phyloP scores from a whole-genome alignment of 2,888 invertebrate species.

The Helicoverpa assulta region DNA sequence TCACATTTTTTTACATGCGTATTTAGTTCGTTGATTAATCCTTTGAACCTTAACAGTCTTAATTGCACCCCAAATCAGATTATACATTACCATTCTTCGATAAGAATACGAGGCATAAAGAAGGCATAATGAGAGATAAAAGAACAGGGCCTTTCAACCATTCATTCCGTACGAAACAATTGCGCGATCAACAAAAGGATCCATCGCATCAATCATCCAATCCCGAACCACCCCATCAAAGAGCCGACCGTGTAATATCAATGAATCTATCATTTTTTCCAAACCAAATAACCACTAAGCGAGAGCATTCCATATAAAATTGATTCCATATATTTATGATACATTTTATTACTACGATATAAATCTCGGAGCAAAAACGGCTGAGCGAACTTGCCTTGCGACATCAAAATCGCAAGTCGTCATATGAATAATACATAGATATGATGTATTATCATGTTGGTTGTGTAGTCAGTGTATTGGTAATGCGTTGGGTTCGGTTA shows the following conservation, averaged over 20 bases:
- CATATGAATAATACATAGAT: conserved; percentile 85
- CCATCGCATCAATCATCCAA: conserved; percentile 27
- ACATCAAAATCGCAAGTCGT: conserved; percentile 83
- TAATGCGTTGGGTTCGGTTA: conserved; percentile 66
- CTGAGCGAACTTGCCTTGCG: conserved; percentile 70
- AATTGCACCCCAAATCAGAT: not conserved
- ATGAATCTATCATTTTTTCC: conserved; percentile 61
- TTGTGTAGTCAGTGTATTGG: conserved; percentile 66
- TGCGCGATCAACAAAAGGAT: conserved; percentile 14
- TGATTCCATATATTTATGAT: conserved; percentile 74
- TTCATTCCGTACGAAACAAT: conserved; percentile 26
- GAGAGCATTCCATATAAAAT: conserved; percentile 63
- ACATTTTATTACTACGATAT: conserved; percentile 74
- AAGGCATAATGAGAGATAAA: not conserved
- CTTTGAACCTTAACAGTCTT: too few relatives aligned
- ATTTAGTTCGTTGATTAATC: too few relatives aligned
- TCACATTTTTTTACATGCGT: too few relatives aligned
- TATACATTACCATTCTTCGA: not conserved
- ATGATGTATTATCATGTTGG: conserved; percentile 81
- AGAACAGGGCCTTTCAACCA: not conserved
- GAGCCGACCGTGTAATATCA: conserved; percentile 56
- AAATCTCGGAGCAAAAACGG: conserved; percentile 79
- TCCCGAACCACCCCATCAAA: conserved; percentile 40
- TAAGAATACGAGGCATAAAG: not conserved
- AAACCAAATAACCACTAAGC: conserved; percentile 60